Base-by-base conservation (phyloP, 2,888 invertebrate species). In the Ptilodon capucinus region DNA sequence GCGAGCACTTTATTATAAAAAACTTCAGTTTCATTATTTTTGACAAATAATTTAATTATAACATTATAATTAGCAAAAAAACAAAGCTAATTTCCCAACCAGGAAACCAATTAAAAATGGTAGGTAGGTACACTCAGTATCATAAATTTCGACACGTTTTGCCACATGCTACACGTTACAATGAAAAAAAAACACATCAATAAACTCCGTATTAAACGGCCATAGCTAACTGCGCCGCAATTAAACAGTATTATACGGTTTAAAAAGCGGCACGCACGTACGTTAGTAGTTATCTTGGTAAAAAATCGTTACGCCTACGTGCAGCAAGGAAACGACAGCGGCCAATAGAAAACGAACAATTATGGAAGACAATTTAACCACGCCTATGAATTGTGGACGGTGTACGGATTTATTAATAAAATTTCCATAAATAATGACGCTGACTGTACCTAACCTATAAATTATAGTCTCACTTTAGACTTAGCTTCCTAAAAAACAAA, bases 231-330 rank as follows among this genome's bases (percentile, higher is more conserved):
- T 18, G 19, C 7, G 13, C 14, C 1, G 38, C 38, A 38, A 38
- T 38, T 38, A 38, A 19, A 38, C 13, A 14, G 8, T 28, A 28
- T 28, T 28, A 28, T 28, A 4, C 8, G 35, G 35, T 2, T 17
- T 17, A 35, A 38, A 38, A 21, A 9, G 14, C 19, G 17, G 13
- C 19, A 3, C 13, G 19, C 6, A 38, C 38, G 36, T n/a, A n/a
- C n/a, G n/a, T n/a, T n/a, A n/a, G n/a, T n/a, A n/a, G 30, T 36
- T 16, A 36, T 46, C 32, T 13, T 19, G 40, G 30, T n/a, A 42
- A 35, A 40, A 32, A 39, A 49, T 41, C 30, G 14, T 40, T 25
- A 34, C 48, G 46, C 21, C 51, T 43, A 42, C 44, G 23, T 30
- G 17, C 38, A 16, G 13, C 36, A 19, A 34, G 13, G 25, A 23